Evolutionary conservation across 2,888 invertebrate genomes (phyloP), one percentile per base, ranked within the genome.

Genomic region (Zaprionus lineosus): DNA sequence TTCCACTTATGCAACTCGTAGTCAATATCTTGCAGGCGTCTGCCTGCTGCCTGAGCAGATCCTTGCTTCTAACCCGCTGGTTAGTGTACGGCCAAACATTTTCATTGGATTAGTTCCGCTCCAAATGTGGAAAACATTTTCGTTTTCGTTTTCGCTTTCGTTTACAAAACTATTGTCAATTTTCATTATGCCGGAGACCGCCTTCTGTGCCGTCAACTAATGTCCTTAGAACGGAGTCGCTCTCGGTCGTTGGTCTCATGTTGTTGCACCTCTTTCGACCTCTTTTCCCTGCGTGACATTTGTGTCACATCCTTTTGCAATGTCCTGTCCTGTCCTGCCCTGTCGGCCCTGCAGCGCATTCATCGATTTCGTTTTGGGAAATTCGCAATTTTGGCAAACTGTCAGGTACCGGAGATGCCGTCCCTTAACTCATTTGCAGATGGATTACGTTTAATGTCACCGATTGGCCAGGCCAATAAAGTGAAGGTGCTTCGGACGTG

Each of bases 181-280:
- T 87, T 82, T 64, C 82, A 86, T 84, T 74, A 83, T 73, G 31
- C 36, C 16, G 16, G 5, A 52, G 86, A 78, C 86, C 86, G 86
- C 82, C 82, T 78, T 57, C 68, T 58, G 81, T 52, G 67, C 31
- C 19, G 18, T 33, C n/a, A n/a, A n/a, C 48, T 33, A 28, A 26
- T 19, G 11, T 9, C 31, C 29, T 33, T 12, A 33, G 24, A 16
- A 9, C 12, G 2, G 33, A 39, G 12, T 29, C 36, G 39, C 19
- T 12, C 31, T 8, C 1, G 16, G 29, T 26, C 52, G n/a, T n/a
- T n/a, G 28, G 44, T 50, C 43, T 69, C 37, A 34, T 37, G 44
- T 18, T 53, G 40, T 40, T n/a, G n/a, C n/a, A 65, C 65, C 78
- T 75, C 85, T 66, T 71, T 60, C 60, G 63, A 86, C 83, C 85